phyloP scores from a whole-genome alignment of 2,888 invertebrate genomes.

The Villa cingulata region DNA sequence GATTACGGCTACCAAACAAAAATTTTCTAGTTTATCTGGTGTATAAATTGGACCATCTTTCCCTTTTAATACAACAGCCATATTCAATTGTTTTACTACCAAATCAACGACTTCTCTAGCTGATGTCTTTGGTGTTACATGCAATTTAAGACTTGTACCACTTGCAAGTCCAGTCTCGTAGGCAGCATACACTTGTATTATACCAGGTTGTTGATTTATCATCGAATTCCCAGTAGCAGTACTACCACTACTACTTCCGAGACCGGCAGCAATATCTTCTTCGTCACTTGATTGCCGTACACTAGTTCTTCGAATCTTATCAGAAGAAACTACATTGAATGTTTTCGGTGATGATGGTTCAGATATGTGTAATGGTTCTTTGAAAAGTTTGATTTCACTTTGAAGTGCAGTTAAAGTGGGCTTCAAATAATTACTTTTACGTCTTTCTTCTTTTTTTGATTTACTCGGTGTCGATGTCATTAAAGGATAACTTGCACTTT shows the following conservation, averaged over 20 bases:
- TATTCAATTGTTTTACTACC: constrained; percentile 89
- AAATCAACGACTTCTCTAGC: constrained; percentile 90
- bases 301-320: constrained; percentile 9
- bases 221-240: constrained; percentile 18
- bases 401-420: constrained; percentile 39
- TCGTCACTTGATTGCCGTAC: constrained; percentile 15
- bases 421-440: constrained; percentile 31
- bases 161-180: constrained; percentile 89
- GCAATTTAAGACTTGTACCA: constrained; percentile 85
- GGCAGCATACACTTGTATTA: constrained; percentile 80
- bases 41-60: constrained; percentile 76
- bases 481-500: constrained; percentile 41
- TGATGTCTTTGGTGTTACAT: constrained; percentile 84
- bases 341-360: constrained; percentile 16
- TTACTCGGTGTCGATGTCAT: constrained; percentile 39
- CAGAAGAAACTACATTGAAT: constrained; percentile 1
- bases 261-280: constrained; percentile 14
- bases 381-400: constrained; percentile 37
- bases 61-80: constrained; percentile 77
- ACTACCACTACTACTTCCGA: constrained; percentile 17
- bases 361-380: constrained; percentile 20
- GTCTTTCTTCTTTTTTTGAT: constrained; percentile 40
- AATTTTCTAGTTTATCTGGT: constrained; percentile 69
- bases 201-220: constrained; percentile 22
- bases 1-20: constrained; percentile 90